These are phyloP conservation scores for Elaeidobius kamerunicus DNA, from an alignment of 2,888 invertebrate species.

Conservation along the genomic window DNA sequence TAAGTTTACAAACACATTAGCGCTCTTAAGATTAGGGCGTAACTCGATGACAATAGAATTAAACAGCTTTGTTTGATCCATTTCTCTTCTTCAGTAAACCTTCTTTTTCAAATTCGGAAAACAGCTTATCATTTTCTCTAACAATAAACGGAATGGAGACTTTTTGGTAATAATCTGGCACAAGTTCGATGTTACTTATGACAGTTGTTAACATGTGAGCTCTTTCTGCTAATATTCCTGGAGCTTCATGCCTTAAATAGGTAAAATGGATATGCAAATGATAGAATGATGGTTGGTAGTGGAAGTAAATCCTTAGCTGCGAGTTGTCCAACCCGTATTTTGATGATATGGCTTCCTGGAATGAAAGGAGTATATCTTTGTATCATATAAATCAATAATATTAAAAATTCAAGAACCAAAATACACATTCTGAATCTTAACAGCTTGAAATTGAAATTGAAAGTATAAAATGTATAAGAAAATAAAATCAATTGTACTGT, in stretches of 20 bases:
- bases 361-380: constrained; percentile 34
- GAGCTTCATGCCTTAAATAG: constrained; percentile 72
- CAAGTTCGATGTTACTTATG: constrained; percentile 84
- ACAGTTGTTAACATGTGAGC: constrained; percentile 86
- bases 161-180: constrained; percentile 79
- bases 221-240: constrained; percentile 80
- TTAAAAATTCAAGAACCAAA: not conserved
- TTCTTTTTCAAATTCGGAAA: constrained; percentile 60
- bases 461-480: too few species aligned
- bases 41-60: constrained; percentile 59
- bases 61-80: constrained; percentile 35
- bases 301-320: constrained; percentile 81
- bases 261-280: constrained; percentile 95
- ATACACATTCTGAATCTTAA: too few species aligned
- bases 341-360: constrained; percentile 69
- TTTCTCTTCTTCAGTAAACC: constrained; percentile 51
- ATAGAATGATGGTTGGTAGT: constrained; percentile 97
- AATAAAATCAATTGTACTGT: not conserved
- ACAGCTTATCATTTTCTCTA: constrained; percentile 72
- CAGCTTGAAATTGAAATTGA: too few species aligned
- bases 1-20: constrained; percentile 55
- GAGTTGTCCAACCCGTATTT: constrained; percentile 69
- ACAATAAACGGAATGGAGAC: constrained; percentile 78
- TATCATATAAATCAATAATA: too few species aligned
- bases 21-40: constrained; percentile 58